These are phyloP conservation scores for Drosophila pectinifera DNA, from an alignment of 1,140 invertebrate species.

Conservation along the genomic window DNA sequence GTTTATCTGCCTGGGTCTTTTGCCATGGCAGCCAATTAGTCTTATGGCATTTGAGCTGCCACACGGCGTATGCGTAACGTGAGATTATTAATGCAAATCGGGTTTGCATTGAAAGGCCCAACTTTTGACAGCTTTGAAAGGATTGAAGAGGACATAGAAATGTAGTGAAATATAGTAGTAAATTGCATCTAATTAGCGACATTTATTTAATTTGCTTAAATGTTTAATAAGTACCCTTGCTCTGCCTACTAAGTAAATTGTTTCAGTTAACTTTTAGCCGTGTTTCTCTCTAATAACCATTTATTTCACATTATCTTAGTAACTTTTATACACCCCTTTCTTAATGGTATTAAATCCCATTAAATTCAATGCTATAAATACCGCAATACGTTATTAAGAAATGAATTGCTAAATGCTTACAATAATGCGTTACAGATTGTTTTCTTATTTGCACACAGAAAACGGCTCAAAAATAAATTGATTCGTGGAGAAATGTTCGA, in stretches of 20 bases:
- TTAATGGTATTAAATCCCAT: too few relatives aligned
- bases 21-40: constrained; percentile 66
- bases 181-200: constrained; percentile 2
- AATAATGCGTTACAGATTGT: neutral
- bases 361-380: too few relatives aligned
- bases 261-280: neutral
- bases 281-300: too few relatives aligned
- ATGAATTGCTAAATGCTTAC: too few relatives aligned
- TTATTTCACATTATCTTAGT: too few relatives aligned
- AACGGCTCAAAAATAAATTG: neutral
- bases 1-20: constrained; percentile 20
- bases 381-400: too few relatives aligned
- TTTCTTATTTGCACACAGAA: neutral
- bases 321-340: too few relatives aligned
- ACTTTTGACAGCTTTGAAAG: constrained; percentile 38
- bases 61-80: constrained; percentile 66
- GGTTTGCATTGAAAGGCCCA: constrained; percentile 49
- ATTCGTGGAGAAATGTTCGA: neutral
- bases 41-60: constrained; percentile 58
- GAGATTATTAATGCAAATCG: constrained; percentile 69
- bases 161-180: neutral
- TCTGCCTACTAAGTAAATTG: neutral
- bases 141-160: constrained; percentile 16
- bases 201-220: neutral
- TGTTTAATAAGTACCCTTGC: neutral